Percentiles rank a stretch among this genome's conserved stretches.
Evolutionary conservation across 2,888 invertebrate genomes (phyloP).

Genomic region (Microplitis deprimator): DNA sequence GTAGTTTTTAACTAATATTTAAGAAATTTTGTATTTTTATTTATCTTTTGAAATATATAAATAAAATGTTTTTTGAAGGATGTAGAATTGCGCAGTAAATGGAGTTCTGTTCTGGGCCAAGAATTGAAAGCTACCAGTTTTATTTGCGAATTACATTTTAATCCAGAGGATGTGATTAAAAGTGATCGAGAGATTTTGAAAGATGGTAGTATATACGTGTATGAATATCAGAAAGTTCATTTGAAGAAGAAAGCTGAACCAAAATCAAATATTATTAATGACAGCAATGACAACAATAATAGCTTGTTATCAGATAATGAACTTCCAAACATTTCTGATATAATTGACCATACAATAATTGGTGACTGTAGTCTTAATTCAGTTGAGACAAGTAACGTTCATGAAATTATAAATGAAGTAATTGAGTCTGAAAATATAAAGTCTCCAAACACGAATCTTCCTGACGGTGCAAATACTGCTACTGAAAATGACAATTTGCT

Average conservation of each 20-base stretch:
- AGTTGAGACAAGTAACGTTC: background rate
- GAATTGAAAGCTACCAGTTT: background rate
- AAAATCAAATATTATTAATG: background rate
- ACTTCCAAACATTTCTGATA: background rate
- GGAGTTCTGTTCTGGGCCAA: background rate
- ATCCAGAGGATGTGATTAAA: background rate
- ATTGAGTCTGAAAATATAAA: background rate
- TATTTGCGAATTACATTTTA: background rate
- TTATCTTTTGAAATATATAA: background rate
- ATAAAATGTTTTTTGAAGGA: background rate
- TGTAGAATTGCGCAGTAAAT: background rate
- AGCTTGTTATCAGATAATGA: background rate
- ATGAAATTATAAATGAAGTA: background rate
- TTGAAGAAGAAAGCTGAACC: background rate
- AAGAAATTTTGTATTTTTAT: background rate
- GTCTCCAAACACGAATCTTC: background rate
- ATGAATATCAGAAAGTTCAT: background rate
- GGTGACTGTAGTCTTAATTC: background rate
- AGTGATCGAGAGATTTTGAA: background rate
- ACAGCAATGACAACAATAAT: background rate
- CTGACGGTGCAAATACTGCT: background rate
- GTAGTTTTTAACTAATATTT: background rate
- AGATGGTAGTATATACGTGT: background rate
- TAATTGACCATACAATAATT: background rate
- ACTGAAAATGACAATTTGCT: background rate